A percentile compares a stretch with the other conserved stretches of the same genome.
Conservation (phyloP, 2,888 invertebrate genomes). For the Campaea margaritaria region DNA sequence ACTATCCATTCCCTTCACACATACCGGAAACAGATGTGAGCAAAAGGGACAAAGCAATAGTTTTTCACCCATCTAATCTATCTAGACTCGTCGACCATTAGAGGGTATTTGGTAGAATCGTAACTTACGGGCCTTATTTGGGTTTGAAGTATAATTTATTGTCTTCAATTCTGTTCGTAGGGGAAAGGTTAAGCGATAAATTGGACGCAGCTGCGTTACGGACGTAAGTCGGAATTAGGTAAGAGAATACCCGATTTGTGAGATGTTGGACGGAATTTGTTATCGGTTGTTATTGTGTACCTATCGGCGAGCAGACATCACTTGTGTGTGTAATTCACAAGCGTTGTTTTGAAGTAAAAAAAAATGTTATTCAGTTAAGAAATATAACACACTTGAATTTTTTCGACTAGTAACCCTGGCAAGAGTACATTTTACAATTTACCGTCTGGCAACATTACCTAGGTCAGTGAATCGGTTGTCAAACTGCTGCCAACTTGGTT, state of each 20-base stretch:
- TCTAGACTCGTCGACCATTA: constrained; percentile 75
- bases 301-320: constrained; percentile 12
- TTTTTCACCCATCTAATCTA: constrained; percentile 70
- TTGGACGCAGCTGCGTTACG: constrained; percentile 79
- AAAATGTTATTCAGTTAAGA: too few relatives aligned
- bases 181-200: constrained; percentile 82
- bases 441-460: too few relatives aligned
- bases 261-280: constrained; percentile 51
- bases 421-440: too few relatives aligned
- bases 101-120: constrained; percentile 69
- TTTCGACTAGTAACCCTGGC: too few relatives aligned
- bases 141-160: constrained; percentile 84
- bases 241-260: constrained; percentile 78
- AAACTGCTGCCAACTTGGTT: too few relatives aligned
- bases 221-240: constrained; percentile 80
- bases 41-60: constrained; percentile 39
- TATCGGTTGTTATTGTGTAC: constrained; percentile 28
- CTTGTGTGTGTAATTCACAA: constrained; percentile 3
- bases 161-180: constrained; percentile 80
- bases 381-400: too few relatives aligned
- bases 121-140: constrained; percentile 81
- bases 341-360: constrained; percentile 1
- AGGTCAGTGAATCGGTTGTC: too few relatives aligned
- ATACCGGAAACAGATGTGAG: constrained; percentile 9
- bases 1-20: constrained; percentile 26